These are phyloP conservation scores for Eleutherodactylus coqui DNA, from an alignment of 2,797 vertebrate species.

Conservation along the genomic window DNA sequence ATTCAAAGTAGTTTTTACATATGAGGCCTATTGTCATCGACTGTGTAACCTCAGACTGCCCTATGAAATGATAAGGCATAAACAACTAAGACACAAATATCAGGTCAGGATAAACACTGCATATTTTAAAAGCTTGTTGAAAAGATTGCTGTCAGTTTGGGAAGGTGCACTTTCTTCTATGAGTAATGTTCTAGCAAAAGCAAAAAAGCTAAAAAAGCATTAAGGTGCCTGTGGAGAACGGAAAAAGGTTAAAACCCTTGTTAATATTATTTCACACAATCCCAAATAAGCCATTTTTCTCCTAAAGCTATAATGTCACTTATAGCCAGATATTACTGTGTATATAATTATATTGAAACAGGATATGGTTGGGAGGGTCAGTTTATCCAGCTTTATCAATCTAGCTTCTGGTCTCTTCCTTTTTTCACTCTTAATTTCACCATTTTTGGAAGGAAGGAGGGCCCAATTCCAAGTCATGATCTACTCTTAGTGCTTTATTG, in stretches of 20 bases:
- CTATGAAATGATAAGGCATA: not conserved
- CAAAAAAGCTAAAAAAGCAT: not conserved
- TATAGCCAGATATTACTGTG: not conserved
- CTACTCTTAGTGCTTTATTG: not conserved
- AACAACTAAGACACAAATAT: not conserved
- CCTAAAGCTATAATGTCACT: not conserved
- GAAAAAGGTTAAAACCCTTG: not conserved
- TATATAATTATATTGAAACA: not conserved
- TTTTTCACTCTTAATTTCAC: not conserved
- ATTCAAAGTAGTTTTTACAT: not conserved
- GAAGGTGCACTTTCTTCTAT: not conserved
- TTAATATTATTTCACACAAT: not conserved
- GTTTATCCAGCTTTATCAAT: not conserved
- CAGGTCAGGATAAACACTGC: not conserved
- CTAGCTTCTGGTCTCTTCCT: too few relatives aligned
- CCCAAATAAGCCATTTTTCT: not conserved
- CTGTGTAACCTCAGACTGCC: not conserved
- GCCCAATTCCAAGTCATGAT: not conserved
- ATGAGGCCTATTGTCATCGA: not conserved
- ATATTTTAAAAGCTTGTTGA: not conserved
- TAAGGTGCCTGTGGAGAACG: not conserved
- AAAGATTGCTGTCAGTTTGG: not conserved
- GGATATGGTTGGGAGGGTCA: not conserved
- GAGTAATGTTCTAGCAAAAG: constrained; percentile 4
- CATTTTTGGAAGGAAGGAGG: not conserved